Percentiles rank a stretch among this genome's conserved stretches.
Conservation (phyloP, 1,140 invertebrate genomes). For the Leptinotarsa undecemlineata region DNA sequence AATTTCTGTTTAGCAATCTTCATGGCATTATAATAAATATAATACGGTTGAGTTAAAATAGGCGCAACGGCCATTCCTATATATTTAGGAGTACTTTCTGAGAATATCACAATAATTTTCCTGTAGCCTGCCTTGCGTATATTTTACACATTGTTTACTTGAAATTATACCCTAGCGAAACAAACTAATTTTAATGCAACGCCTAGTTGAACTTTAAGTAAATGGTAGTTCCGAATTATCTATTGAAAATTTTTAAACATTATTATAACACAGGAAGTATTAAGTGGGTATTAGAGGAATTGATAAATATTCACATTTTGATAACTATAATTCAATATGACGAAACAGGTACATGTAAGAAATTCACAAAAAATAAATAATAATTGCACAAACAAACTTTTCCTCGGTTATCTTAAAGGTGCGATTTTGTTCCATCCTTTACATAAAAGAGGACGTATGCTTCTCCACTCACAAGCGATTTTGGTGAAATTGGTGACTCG, state of each 20-base stretch:
- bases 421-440: too few species aligned
- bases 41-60: conserved; percentile 8
- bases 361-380: too few species aligned
- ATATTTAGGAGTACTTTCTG: conserved; percentile 26
- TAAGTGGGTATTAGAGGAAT: too few species aligned
- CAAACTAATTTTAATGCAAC: conserved; percentile 27
- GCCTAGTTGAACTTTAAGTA: conserved; percentile 25
- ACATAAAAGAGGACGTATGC: too few species aligned
- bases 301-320: too few species aligned
- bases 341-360: too few species aligned
- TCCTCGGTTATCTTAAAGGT: too few species aligned
- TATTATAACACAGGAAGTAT: neutral
- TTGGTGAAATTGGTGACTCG: too few species aligned
- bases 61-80: neutral
- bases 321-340: too few species aligned
- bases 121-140: conserved; percentile 12
- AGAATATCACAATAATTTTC: conserved; percentile 26
- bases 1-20: conserved; percentile 21
- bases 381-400: too few species aligned
- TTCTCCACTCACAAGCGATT: too few species aligned
- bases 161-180: conserved; percentile 19
- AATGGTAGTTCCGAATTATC: conserved; percentile 23
- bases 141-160: conserved; percentile 30
- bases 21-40: conserved; percentile 12
- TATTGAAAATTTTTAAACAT: conserved; percentile 14